phyloP scores from a whole-genome alignment of 1,140 invertebrate genomes.

The Zaprionus nigranus region DNA sequence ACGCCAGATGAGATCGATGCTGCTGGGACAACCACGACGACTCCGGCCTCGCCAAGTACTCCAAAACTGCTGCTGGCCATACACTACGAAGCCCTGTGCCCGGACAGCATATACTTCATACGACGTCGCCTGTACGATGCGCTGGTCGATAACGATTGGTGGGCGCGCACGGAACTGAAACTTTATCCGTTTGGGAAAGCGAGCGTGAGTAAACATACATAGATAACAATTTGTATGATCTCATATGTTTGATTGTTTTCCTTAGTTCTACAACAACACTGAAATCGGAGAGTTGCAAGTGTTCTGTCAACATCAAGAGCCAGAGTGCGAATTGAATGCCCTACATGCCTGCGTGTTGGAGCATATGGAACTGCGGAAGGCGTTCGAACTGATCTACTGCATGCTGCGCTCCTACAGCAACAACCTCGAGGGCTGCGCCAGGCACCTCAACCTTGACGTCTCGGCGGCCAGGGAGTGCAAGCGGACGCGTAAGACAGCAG shows the following conservation, averaged over 20 bases:
- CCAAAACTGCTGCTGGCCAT: slow-evolving; percentile 55
- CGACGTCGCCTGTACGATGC: slow-evolving; percentile 57
- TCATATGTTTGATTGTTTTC: neutral
- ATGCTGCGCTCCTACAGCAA: slow-evolving; percentile 62
- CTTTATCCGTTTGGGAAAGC: slow-evolving; percentile 82
- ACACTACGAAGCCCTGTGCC: slow-evolving; percentile 79
- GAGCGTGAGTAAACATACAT: slow-evolving; percentile 52
- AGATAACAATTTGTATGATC: neutral
- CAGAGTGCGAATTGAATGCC: slow-evolving; percentile 79
- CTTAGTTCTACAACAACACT: slow-evolving; percentile 68
- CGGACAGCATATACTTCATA: slow-evolving; percentile 77
- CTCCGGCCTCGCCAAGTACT: neutral
- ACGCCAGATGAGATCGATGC: slow-evolving; percentile 12
- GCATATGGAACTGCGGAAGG: slow-evolving; percentile 35
- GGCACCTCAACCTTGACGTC: slow-evolving; percentile 53
- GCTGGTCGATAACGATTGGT: slow-evolving; percentile 57
- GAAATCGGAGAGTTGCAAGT: slow-evolving; percentile 39
- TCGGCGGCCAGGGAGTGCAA: slow-evolving; percentile 61
- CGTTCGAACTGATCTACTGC: slow-evolving; percentile 72
- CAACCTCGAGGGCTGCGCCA: slow-evolving; percentile 60
- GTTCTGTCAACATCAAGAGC: slow-evolving; percentile 68
- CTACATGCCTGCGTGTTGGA: slow-evolving; percentile 77
- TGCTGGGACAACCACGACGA: slow-evolving; percentile 1
- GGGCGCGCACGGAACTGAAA: slow-evolving; percentile 63
- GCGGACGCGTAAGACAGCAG: slow-evolving; percentile 43